Base-by-base conservation (phyloP, 2,113 vertebrate species). In the Sinocyclocheilus rhinocerous region DNA sequence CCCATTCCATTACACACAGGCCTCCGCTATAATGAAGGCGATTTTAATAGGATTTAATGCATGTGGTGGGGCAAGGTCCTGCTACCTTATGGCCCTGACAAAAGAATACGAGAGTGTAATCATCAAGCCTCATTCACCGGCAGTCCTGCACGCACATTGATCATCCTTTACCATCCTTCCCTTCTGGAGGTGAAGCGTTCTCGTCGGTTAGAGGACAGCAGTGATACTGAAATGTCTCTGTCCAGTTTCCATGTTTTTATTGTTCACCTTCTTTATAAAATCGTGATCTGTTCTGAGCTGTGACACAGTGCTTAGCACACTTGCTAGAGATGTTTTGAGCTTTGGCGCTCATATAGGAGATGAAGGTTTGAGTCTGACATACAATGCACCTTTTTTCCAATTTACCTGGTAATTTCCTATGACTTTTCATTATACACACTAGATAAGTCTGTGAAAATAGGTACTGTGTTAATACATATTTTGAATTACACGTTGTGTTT, bases 1-100 rank as follows among this genome's bases (percentile, higher is more conserved):
- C 83, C 78, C 84, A 80, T 87, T 87, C 86, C 81, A 90, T 90
- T 90, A 87, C 88, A 84, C 81, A 83, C 76, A 69, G 67, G 79
- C 87, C 78, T 81, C 65, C 39, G 42, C 86, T 85, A 77, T 89
- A 90, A 92, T 92, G 89, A 91, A 89, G 89, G 88, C 81, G 76
- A 83, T 90, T 90, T 87, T 92, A 92, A 92, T 91, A 90, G 91
- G 90, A 90, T 91, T 92, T 90, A 92, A 90, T 92, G 89, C 91
- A 89, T 90, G 88, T 87, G 85, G 88, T 83, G 84, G 89, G 90
- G 69, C 84, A 84, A 88, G 88, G 89, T 90, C 89, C 85, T 84
- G 77, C 80, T 87, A 86, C 88, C 85, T 86, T 77, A 78, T 84
- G 84, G 85, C 87, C 84, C 85, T 81, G 84, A 87, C 79, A 52